A percentile compares a stretch with the other conserved stretches of the same genome.
These are phyloP conservation scores for Apis florea DNA, from an alignment of 1,140 invertebrate genomes.

Conservation along the genomic window DNA sequence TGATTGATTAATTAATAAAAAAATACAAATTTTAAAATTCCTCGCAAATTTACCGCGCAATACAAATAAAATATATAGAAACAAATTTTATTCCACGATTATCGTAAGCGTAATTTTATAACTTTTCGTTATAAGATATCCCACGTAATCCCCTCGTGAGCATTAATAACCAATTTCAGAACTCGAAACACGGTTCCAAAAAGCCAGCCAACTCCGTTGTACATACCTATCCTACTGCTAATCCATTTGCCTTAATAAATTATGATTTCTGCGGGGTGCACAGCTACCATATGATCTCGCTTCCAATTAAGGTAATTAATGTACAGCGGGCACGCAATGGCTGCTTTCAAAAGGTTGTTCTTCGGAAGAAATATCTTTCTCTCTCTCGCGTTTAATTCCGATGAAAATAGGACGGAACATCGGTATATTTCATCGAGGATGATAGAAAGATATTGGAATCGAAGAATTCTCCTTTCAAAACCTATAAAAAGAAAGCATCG, in stretches of 20 bases:
- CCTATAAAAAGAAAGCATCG: not conserved
- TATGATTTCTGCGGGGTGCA: conserved; percentile 17
- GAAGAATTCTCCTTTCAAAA: not conserved
- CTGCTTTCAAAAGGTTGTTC: not conserved
- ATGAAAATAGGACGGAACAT: not conserved
- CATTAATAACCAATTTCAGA: no score
- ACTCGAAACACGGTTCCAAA: no score
- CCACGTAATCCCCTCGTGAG: no score
- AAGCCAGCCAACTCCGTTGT: no score
- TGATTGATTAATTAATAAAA: no score
- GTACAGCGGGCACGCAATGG: not conserved
- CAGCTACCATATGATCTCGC: conserved; percentile 6
- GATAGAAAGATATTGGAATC: not conserved
- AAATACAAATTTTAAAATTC: no score
- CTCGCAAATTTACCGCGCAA: no score
- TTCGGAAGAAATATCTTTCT: not conserved
- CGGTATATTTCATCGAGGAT: no score
- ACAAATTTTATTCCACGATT: no score
- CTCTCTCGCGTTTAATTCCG: not conserved
- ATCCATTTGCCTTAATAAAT: conserved; percentile 35
- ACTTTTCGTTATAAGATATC: no score
- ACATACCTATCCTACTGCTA: not conserved
- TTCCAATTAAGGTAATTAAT: conserved; percentile 43
- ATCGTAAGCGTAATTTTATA: no score
- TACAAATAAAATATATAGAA: no score